Evolutionary conservation across 2,113 vertebrate genomes (phyloP).

Genomic region (Diphyllodes magnificus): DNA sequence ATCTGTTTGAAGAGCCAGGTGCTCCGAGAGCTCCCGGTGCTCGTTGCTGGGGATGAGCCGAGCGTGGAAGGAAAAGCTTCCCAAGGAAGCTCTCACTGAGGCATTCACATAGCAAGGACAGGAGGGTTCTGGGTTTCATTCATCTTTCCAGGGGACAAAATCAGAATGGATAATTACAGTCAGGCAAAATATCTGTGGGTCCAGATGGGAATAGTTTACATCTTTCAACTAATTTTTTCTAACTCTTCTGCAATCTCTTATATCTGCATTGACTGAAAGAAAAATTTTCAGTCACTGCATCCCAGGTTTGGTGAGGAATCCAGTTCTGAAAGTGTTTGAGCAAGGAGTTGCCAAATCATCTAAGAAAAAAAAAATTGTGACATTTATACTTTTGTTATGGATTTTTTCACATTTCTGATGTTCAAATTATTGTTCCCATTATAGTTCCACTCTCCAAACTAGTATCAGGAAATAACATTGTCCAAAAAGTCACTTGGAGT

Average conservation of each 20-base stretch:
- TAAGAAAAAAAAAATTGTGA: neutral
- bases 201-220: neutral
- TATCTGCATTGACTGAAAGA: neutral
- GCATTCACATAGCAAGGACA: neutral
- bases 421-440: neutral
- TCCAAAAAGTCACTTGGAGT: neutral
- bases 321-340: neutral
- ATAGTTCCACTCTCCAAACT: neutral
- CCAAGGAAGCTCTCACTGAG: neutral
- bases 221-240: neutral
- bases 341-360: neutral
- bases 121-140: neutral
- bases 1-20: constrained; percentile 1
- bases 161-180: neutral
- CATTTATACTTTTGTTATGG: neutral
- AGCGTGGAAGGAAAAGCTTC: neutral
- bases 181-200: neutral
- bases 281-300: neutral
- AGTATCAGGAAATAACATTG: neutral
- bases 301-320: neutral
- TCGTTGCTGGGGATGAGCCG: neutral
- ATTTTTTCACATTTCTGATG: neutral
- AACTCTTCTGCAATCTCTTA: neutral
- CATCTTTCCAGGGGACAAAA: neutral
- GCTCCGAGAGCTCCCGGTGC: neutral